A percentile compares a stretch with the other conserved stretches of the same genome.
Evolutionary conservation across 2,888 invertebrate species (phyloP).

Genomic region (Quadroppia sp.): DNA sequence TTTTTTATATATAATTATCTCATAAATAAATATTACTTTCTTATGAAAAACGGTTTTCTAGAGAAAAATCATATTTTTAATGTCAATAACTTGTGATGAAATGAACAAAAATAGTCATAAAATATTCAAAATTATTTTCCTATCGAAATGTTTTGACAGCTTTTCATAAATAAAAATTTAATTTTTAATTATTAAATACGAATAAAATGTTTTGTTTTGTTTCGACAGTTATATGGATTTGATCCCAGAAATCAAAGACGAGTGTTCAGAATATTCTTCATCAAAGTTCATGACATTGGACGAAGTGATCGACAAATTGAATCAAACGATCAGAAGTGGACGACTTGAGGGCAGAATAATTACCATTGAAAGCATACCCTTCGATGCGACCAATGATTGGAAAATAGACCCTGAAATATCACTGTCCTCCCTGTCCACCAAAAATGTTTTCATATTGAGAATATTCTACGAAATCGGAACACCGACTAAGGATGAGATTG

Average conservation of each 20-base stretch:
- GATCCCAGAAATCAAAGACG: slow-evolving; percentile 38
- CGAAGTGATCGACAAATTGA: slow-evolving; percentile 35
- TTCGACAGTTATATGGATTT: slow-evolving; percentile 36
- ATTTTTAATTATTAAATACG: not conserved
- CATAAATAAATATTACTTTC: too few species aligned
- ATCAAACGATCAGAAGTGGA: slow-evolving; percentile 27
- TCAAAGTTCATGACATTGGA: slow-evolving; percentile 40
- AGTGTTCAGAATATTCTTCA: not conserved
- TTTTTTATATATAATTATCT: too few species aligned
- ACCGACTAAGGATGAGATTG: slow-evolving; percentile 29
- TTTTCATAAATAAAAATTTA: too few species aligned
- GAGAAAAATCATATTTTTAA: too few species aligned
- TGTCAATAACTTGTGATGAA: too few species aligned
- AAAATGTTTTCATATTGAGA: slow-evolving; percentile 42
- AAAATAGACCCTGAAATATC: slow-evolving; percentile 42
- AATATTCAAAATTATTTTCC: too few species aligned
- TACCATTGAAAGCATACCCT: slow-evolving; percentile 39
- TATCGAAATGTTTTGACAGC: too few species aligned
- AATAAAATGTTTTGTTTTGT: not conserved
- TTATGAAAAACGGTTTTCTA: too few species aligned
- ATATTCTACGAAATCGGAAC: slow-evolving; percentile 39
- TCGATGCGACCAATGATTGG: slow-evolving; percentile 42
- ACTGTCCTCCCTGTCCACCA: slow-evolving; percentile 39
- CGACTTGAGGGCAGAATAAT: slow-evolving; percentile 41
- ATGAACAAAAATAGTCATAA: too few species aligned